Evolutionary conservation across 2,797 vertebrate species (phyloP).

Genomic region (Typhlichthys eigenmanni): DNA sequence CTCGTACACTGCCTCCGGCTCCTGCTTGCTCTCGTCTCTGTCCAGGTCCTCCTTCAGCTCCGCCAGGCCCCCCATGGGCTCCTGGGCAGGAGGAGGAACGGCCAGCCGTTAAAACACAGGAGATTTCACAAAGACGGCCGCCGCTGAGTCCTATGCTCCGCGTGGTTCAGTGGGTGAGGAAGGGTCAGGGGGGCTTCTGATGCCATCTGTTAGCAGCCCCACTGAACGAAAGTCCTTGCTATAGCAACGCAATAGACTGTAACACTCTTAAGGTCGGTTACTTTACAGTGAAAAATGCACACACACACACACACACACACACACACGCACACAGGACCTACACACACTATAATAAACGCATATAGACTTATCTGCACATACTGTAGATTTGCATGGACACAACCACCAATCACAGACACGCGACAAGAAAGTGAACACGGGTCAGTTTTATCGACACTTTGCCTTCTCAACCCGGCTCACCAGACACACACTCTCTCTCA

Average conservation of each 20-base stretch:
- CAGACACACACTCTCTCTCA: background rate
- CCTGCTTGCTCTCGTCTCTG: constrained; percentile 86
- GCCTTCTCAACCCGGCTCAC: constrained; percentile 5
- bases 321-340: constrained; percentile 1
- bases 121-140: no score
- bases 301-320: constrained; percentile 14
- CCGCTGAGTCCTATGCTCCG: no score
- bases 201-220: background rate
- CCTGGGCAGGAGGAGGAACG: constrained; percentile 64
- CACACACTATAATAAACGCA: background rate
- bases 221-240: background rate
- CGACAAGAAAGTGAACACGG: background rate
- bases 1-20: constrained; percentile 86
- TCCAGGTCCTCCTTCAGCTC: constrained; percentile 88
- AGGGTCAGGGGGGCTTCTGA: no score
- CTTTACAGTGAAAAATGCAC: constrained; percentile 1
- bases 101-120: no score
- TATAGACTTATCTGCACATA: background rate
- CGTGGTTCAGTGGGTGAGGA: no score
- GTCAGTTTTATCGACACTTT: constrained; percentile 21
- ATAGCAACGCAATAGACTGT: background rate
- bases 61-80: constrained; percentile 69
- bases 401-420: no score
- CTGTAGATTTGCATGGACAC: background rate
- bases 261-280: constrained; percentile 1